Percentiles rank a stretch among this genome's conserved stretches.
phyloP scores from a whole-genome alignment of 2,888 invertebrate species.

The Cheilosia urbana region DNA sequence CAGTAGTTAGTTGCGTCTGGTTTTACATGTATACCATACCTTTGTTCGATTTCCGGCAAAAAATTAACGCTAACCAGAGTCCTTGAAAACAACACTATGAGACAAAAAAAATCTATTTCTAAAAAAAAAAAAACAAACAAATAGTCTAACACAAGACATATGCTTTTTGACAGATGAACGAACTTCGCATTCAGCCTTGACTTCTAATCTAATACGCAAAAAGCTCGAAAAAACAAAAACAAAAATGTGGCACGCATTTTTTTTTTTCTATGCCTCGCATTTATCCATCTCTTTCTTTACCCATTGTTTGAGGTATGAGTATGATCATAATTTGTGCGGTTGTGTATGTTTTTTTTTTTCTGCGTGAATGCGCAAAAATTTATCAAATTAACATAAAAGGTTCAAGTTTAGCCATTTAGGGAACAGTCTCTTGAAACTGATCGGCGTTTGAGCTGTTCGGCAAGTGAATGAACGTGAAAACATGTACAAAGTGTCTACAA shows the following conservation, averaged over 20 bases:
- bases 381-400: constrained; percentile 67
- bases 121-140: not conserved
- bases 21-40: constrained; percentile 46
- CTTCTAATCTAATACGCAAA: constrained; percentile 39
- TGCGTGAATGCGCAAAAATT: constrained; percentile 46
- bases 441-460: constrained; percentile 7
- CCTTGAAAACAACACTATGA: constrained; percentile 37
- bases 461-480: constrained; percentile 34
- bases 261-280: not conserved
- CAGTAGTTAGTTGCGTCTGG: constrained; percentile 1
- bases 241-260: constrained; percentile 47
- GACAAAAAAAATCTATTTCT: constrained; percentile 33
- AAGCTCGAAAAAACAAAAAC: constrained; percentile 2
- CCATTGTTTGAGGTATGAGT: not conserved
- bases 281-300: not conserved
- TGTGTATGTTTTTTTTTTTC: constrained; percentile 9
- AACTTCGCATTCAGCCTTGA: constrained; percentile 67
- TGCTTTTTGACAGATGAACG: constrained; percentile 68
- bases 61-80: constrained; percentile 10
- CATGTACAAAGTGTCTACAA: constrained; percentile 21
- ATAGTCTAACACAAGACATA: constrained; percentile 8
- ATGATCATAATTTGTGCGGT: constrained; percentile 48
- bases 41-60: constrained; percentile 52
- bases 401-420: constrained; percentile 64
- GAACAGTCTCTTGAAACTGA: constrained; percentile 49